Percentiles rank a stretch among this genome's conserved stretches.
Conservation (phyloP, 2,797 vertebrate genomes). For the Pseudochaenichthys georgianus region DNA sequence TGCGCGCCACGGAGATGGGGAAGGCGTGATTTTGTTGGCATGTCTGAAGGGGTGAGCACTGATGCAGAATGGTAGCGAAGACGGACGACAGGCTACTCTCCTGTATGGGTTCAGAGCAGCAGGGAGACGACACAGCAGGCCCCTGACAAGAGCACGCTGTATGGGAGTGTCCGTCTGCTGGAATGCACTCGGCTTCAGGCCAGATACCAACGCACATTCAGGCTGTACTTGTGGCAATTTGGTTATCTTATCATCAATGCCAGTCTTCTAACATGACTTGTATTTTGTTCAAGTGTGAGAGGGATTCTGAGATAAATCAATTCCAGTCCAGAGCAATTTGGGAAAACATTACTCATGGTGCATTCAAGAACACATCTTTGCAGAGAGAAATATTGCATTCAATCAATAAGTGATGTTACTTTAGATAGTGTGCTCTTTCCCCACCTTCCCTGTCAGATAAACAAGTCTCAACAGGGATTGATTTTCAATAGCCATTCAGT, state of each 20-base stretch:
- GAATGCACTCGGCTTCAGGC: conserved; percentile 73
- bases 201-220: conserved; percentile 49
- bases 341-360: conserved; percentile 59
- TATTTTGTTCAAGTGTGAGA: not conserved
- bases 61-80: conserved; percentile 72
- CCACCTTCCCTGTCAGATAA: conserved; percentile 50
- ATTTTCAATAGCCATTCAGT: conserved; percentile 64
- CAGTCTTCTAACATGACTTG: conserved; percentile 15
- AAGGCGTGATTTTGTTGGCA: conserved; percentile 57
- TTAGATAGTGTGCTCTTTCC: conserved; percentile 54
- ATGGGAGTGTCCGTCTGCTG: conserved; percentile 76
- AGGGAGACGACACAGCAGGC: conserved; percentile 59
- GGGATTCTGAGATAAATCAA: conserved; percentile 31
- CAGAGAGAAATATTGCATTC: conserved; percentile 46
- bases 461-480: conserved; percentile 61
- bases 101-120: conserved; percentile 45
- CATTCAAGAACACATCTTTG: conserved; percentile 45
- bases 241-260: conserved; percentile 38
- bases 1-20: conserved; percentile 12
- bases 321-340: conserved; percentile 40
- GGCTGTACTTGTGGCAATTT: conserved; percentile 54
- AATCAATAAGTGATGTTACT: conserved; percentile 60
- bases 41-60: conserved; percentile 54
- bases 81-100: conserved; percentile 56
- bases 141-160: conserved; percentile 75